A percentile compares a stretch with the other conserved stretches of the same genome.
Conservation (phyloP, 2,113 vertebrate species). For the Sebastes schlegelii region DNA sequence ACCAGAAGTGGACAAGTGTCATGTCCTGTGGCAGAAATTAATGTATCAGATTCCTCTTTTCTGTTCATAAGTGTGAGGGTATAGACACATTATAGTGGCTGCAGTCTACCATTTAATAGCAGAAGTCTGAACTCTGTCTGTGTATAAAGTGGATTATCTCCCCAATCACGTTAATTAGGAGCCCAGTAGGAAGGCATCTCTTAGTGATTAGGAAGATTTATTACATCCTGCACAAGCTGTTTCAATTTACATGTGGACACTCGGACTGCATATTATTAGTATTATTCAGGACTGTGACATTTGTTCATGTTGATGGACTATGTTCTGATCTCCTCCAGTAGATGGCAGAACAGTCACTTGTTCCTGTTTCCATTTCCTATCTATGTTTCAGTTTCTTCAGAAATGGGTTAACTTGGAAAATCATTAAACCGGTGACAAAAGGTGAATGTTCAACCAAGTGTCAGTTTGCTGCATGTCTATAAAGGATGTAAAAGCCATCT, state of each 20-base stretch:
- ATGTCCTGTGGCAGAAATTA: not conserved
- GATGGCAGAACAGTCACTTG: conserved; percentile 34
- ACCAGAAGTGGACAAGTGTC: not conserved
- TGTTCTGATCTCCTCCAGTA: conserved; percentile 26
- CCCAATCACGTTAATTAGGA: not conserved
- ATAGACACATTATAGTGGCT: not conserved
- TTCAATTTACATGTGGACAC: not conserved
- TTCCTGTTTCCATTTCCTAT: not conserved
- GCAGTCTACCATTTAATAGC: not conserved
- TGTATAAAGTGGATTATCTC: not conserved
- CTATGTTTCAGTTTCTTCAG: not conserved
- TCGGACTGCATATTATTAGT: not conserved
- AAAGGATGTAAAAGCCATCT: not conserved
- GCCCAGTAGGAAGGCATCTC: not conserved
- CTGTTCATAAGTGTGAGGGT: not conserved
- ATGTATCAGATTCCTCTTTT: not conserved
- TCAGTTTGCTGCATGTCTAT: not conserved
- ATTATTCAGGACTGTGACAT: not conserved
- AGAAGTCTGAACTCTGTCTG: not conserved
- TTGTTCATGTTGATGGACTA: not conserved
- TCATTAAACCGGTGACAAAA: not conserved
- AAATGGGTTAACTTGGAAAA: not conserved
- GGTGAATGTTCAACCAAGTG: not conserved
- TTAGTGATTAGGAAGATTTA: not conserved
- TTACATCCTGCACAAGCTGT: not conserved